A percentile compares a stretch with the other conserved stretches of the same genome.
phyloP scores from a whole-genome alignment of 1,140 invertebrate genomes.

The Philopotamus ludificatus region DNA sequence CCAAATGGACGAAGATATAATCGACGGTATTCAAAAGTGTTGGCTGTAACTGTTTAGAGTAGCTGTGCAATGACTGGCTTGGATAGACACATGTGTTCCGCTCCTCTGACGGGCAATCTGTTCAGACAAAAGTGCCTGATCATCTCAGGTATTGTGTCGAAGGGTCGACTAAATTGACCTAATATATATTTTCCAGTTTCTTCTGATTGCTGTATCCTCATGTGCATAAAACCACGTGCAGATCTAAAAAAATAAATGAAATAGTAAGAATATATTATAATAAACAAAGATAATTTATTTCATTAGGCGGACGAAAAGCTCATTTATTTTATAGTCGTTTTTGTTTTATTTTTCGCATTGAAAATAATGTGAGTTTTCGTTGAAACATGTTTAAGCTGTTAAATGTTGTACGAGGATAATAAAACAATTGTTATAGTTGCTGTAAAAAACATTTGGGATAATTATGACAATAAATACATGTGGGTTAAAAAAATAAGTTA shows the following conservation, averaged over 20 bases:
- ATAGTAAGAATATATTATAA: background rate
- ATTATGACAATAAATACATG: no score
- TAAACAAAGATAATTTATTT: no score
- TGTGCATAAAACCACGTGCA: slow-evolving; percentile 92
- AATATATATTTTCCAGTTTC: slow-evolving; percentile 77
- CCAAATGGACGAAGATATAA: slow-evolving; percentile 22
- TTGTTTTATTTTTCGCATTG: no score
- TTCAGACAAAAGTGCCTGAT: slow-evolving; percentile 90
- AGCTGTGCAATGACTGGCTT: slow-evolving; percentile 85
- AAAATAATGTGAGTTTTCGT: no score
- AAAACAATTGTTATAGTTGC: no score
- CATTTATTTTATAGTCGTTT: no score
- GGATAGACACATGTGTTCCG: slow-evolving; percentile 91
- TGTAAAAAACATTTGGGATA: no score
- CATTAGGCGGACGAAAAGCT: no score
- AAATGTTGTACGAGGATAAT: no score
- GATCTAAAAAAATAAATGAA: slow-evolving; percentile 64
- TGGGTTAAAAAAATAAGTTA: no score
- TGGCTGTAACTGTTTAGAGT: slow-evolving; percentile 58
- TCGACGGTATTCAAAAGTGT: slow-evolving; percentile 13
- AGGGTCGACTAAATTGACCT: slow-evolving; percentile 88
- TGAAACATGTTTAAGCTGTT: no score
- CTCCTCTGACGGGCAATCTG: slow-evolving; percentile 87
- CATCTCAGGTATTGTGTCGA: slow-evolving; percentile 87
- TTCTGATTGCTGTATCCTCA: slow-evolving; percentile 79